Base-by-base conservation (phyloP, 1,140 invertebrate genomes). In the Gerris buenoi region DNA sequence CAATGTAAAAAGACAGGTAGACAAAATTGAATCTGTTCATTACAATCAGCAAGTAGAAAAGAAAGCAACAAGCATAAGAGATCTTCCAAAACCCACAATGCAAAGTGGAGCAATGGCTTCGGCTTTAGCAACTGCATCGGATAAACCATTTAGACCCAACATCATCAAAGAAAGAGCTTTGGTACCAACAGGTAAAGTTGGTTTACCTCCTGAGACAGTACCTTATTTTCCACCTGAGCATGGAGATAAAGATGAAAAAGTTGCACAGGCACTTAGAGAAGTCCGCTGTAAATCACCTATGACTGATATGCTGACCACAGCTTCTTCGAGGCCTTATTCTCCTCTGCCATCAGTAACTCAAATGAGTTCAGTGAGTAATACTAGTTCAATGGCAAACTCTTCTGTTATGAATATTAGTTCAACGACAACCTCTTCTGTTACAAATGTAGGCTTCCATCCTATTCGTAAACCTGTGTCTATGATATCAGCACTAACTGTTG, bases 241-340 rank as follows among this genome's bases (percentile, higher is more conserved):
- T 29, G 60, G 27, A 65, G 65, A 58, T 59, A 59, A 28, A 22
- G 66, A 63, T 22, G 64, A 65, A 5, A 65, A 46, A 57, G 57
- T 59, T 2, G 67, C 29, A 15, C 14, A 67, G 33, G 63, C 65
- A 2, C 13, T 67, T 46, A 57, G 71, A 69, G 59, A 76, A 68
- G 63, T 60, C n/a, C 64, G 58, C 13, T 66, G 68, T 65, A 46
- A 64, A 14, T 74, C 73, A 67, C 85, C 86, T 15, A 83, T 89
- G 72, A 80, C 86, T 5, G 80, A 81, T 59, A 87, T 87, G 14
- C 73, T 89, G 25, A 85, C 81, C 29, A 85, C 83, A 59, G 87
- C 86, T 1, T 84, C 87, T 1, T 82, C 86, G 64, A 77, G 84
- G 64, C 79, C 83, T 1, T 85, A 82, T 68, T 84, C 84, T 14